Evolutionary conservation across 2,113 vertebrate species (phyloP).

Genomic region (Mormyrus iriodes): DNA sequence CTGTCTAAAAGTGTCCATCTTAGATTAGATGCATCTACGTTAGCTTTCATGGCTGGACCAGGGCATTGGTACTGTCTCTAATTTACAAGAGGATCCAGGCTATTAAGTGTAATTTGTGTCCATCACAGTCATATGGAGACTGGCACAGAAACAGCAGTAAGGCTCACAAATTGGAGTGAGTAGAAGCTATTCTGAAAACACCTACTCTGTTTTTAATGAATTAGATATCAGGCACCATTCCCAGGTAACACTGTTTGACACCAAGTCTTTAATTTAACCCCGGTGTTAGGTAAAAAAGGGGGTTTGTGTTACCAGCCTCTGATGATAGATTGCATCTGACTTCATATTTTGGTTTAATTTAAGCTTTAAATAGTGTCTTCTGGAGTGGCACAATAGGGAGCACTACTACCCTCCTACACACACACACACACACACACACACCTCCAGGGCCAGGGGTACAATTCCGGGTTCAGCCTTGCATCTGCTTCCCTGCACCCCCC

Average conservation of each 20-base stretch:
- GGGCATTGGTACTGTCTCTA: not conserved
- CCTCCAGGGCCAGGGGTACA: not conserved
- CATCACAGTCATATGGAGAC: not conserved
- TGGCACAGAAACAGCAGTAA: not conserved
- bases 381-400: not conserved
- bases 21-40: not conserved
- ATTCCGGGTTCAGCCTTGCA: not conserved
- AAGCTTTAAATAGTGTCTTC: not conserved
- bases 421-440: too few relatives aligned
- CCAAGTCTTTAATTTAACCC: not conserved
- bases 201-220: not conserved
- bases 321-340: not conserved
- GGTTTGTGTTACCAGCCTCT: not conserved
- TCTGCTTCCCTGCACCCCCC: not conserved
- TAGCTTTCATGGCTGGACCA: not conserved
- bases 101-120: constrained; percentile 5
- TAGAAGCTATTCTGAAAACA: not conserved
- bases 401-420: too few relatives aligned
- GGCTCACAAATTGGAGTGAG: not conserved
- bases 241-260: not conserved
- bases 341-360: constrained; percentile 2
- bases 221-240: not conserved
- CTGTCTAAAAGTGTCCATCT: not conserved
- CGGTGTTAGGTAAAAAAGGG: not conserved
- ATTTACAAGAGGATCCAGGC: not conserved